A percentile compares a stretch with the other conserved stretches of the same genome.
Conservation (phyloP, 2,113 vertebrate species). For the Psephotus haematonotus region DNA sequence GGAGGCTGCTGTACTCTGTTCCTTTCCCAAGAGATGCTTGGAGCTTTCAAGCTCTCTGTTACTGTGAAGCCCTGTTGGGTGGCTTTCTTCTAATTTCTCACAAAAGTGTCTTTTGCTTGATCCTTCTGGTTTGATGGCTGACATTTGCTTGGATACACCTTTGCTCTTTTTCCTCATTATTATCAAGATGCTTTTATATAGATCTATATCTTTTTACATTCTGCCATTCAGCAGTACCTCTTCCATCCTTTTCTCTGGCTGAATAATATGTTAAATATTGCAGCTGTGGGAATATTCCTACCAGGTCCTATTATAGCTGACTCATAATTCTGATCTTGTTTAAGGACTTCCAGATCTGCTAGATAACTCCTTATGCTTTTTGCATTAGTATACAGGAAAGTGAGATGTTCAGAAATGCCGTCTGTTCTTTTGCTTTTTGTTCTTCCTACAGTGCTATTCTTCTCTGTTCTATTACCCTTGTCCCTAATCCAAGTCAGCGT, state of each 20-base stretch:
- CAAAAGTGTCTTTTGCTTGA: background rate
- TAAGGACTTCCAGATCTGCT: background rate
- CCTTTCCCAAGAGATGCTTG: background rate
- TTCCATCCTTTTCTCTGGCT: background rate
- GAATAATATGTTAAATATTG: background rate
- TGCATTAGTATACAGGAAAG: background rate
- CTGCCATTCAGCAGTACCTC: background rate
- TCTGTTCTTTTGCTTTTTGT: slow-evolving; percentile 5
- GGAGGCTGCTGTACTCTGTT: background rate
- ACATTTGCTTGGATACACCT: background rate
- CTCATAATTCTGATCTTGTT: slow-evolving; percentile 26
- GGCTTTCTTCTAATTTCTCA: background rate
- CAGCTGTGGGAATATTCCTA: slow-evolving; percentile 8
- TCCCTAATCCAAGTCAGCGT: background rate
- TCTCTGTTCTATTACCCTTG: slow-evolving; percentile 11
- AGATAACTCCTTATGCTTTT: slow-evolving; percentile 31
- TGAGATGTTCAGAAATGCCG: background rate
- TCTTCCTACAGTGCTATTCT: background rate
- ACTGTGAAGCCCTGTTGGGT: background rate
- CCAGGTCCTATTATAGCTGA: background rate
- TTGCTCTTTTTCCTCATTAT: background rate
- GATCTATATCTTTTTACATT: background rate
- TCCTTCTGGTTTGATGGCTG: background rate
- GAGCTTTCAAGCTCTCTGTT: background rate
- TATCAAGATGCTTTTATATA: background rate